Base-by-base conservation (phyloP, 1,140 invertebrate genomes). In the Pemphigus obesinymphae region DNA sequence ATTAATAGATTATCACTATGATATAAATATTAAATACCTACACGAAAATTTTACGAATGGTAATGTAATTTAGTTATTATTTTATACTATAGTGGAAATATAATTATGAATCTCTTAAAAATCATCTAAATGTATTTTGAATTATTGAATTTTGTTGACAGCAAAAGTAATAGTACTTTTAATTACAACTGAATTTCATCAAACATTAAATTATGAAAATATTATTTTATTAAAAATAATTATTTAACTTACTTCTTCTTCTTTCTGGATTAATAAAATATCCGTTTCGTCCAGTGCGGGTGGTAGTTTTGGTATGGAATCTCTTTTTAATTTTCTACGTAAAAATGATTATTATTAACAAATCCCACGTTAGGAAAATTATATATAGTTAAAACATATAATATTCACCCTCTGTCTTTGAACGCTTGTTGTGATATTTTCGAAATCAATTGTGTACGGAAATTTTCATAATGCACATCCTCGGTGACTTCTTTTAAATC, bases 391-490 rank as follows among this genome's bases (percentile, higher is more conserved):
- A 8, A 17, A 50, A 68, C n/a, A 26, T 55, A 26, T 48, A 40
- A 23, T 55, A 31, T 48, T 82, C 84, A 86, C 85, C 85, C 93
- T 88, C 93, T 88, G 88, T 95, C 93, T 85, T 92, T 89, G 84
- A 93, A 89, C 34, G 93, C 93, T 86, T 95, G 93, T 86, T 95
- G 93, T 13, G 94, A 95, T 87, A 96, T 95, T 88, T 95, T 94
- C 11, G 93, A 94, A 85, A 95, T 95, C 87, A 93, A 94, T 87
- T 96, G 94, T 37, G 94, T 94, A 83, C 96, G 90, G 88, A 96
- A 98, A 88, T 97, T 98, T 88, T 98, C 96, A 87, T 98, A 98
- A 87, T 98, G 96, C 6, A 98, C 95, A 87, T 97, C 95, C 85
- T 96, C 92, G 0, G 96, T 98, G 1, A 96, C 94, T 86, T 97